These are phyloP conservation scores for Ceratosolen solmsi DNA, from an alignment of 1,140 invertebrate species.

Conservation along the genomic window DNA sequence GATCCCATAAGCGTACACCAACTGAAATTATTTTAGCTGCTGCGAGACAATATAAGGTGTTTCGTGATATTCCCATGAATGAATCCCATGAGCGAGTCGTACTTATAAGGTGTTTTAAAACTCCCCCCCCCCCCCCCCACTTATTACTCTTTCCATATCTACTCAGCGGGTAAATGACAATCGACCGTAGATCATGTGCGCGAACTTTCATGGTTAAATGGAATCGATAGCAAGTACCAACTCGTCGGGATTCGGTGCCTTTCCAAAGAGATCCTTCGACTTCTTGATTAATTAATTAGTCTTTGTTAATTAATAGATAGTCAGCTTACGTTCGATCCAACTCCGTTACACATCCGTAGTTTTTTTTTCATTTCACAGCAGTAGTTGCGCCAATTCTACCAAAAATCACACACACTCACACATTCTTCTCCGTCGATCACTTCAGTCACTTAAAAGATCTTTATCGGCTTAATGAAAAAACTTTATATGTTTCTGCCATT, in stretches of 20 bases:
- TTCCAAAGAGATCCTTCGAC: not conserved
- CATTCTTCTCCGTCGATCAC: too few species aligned
- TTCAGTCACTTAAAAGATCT: too few species aligned
- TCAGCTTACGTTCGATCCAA: not conserved
- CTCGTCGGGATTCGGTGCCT: not conserved
- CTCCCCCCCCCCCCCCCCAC: not conserved
- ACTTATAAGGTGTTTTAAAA: not conserved
- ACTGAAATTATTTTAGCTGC: not conserved
- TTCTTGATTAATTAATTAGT: too few species aligned
- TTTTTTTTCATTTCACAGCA: not conserved
- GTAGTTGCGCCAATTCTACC: too few species aligned
- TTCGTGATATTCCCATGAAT: constrained; percentile 2
- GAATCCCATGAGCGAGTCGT: not conserved
- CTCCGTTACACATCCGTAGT: not conserved
- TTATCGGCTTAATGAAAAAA: too few species aligned
- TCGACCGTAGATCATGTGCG: constrained; percentile 31
- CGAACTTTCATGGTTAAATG: too few species aligned
- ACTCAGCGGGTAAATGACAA: constrained; percentile 5
- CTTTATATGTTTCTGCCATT: too few species aligned
- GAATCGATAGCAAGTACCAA: not conserved
- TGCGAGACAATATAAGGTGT: constrained; percentile 4
- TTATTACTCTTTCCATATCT: not conserved
- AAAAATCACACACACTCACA: too few species aligned
- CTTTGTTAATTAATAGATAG: too few species aligned
- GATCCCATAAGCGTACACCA: not conserved